Conservation (phyloP, 2,888 invertebrate genomes). For the Pristionchus exspectatus region DNA sequence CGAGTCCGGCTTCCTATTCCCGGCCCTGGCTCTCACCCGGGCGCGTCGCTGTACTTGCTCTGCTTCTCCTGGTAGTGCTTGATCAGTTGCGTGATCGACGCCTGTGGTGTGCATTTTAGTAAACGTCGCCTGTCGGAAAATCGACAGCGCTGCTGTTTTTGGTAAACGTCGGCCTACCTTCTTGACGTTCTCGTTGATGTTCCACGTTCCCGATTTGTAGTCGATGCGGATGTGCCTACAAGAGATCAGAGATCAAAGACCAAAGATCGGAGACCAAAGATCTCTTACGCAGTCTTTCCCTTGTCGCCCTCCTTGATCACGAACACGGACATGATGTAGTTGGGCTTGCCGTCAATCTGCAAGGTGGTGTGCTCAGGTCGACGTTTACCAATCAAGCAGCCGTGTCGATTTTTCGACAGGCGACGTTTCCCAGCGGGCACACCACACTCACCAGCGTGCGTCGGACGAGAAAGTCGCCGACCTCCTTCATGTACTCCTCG, state of each 20-base stretch:
- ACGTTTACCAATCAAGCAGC: background rate
- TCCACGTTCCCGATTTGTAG: constrained; percentile 31
- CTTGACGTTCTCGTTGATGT: constrained; percentile 36
- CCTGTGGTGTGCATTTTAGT: background rate
- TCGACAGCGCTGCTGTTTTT: background rate
- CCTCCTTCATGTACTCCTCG: constrained; percentile 44
- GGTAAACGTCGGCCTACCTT: background rate
- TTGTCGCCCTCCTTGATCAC: constrained; percentile 39
- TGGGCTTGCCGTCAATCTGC: constrained; percentile 36
- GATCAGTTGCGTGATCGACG: constrained; percentile 19
- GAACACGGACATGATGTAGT: constrained; percentile 31
- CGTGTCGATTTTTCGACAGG: background rate
- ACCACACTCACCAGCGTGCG: constrained; percentile 30
- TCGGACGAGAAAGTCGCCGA: constrained; percentile 37
- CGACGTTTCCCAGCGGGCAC: background rate
- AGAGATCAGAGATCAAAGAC: constrained; percentile 29
- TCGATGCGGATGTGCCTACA: constrained; percentile 44
- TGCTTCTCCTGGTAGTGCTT: constrained; percentile 30
- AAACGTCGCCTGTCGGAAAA: background rate
- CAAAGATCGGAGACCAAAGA: too few relatives aligned
- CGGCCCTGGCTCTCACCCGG: background rate
- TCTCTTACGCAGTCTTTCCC: background rate
- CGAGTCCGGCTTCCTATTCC: background rate
- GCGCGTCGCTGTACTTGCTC: constrained; percentile 12
- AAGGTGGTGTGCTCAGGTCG: background rate